Evolutionary conservation across 2,113 vertebrate species (phyloP).

Genomic region (Cyprinodon brontotheroides): DNA sequence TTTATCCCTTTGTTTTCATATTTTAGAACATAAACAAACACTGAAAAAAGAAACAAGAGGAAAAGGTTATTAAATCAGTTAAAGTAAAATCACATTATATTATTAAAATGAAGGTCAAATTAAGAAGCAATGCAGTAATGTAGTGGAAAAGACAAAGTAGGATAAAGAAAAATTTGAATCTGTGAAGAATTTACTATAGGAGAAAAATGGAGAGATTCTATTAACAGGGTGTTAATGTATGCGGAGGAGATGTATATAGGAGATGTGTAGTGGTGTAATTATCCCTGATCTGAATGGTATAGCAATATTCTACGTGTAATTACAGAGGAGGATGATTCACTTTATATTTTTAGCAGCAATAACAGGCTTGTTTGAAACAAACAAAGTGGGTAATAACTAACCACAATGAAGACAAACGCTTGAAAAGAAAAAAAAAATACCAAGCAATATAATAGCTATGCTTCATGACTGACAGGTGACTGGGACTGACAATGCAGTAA

Average conservation of each 20-base stretch:
- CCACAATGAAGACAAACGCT: constrained; percentile 5
- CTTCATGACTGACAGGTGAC: constrained; percentile 22
- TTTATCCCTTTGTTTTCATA: constrained; percentile 12
- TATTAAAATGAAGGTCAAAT: constrained; percentile 29
- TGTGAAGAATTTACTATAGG: too few relatives aligned
- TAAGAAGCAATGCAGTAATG: constrained; percentile 7
- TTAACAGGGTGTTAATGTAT: constrained; percentile 17
- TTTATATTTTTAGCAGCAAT: constrained; percentile 15
- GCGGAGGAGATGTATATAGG: neutral
- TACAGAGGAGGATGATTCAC: constrained; percentile 22
- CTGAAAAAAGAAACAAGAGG: neutral
- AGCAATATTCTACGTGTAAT: constrained; percentile 13
- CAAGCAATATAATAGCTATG: constrained; percentile 9
- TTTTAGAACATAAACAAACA: constrained; percentile 15
- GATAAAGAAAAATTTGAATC: too few relatives aligned
- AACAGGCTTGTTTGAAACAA: constrained; percentile 29
- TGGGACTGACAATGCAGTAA: constrained; percentile 7
- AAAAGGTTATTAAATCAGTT: constrained; percentile 54
- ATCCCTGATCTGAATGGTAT: constrained; percentile 24
- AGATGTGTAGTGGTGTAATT: constrained; percentile 3
- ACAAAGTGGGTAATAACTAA: constrained; percentile 22
- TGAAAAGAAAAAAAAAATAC: constrained; percentile 1
- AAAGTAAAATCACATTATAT: constrained; percentile 40
- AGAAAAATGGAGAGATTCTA: constrained; percentile 8
- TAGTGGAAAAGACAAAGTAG: constrained; percentile 20